These are phyloP conservation scores for Caenorhabditis sp. DNA, from an alignment of 2,888 invertebrate species.

Conservation along the genomic window DNA sequence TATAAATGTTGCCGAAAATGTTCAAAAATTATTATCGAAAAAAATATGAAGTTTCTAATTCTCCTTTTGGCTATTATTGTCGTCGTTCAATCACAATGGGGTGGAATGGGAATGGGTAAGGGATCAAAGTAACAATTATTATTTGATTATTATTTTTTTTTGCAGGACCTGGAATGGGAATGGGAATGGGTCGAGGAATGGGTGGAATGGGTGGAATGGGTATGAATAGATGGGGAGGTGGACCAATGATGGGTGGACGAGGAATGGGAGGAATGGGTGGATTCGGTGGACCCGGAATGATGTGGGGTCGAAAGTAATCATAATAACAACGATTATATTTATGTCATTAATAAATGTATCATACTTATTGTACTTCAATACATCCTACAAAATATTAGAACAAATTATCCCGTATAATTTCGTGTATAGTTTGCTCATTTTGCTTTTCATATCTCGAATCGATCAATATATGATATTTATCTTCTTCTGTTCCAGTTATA, in stretches of 20 bases:
- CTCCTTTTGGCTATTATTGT: background rate
- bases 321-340: too few relatives aligned
- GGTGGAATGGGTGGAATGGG: background rate
- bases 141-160: background rate
- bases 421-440: too few relatives aligned
- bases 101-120: constrained; percentile 1
- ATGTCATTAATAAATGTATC: too few relatives aligned
- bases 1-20: background rate
- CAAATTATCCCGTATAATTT: too few relatives aligned
- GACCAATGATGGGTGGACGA: background rate
- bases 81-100: background rate
- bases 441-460: background rate
- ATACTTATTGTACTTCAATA: too few relatives aligned
- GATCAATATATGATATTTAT: background rate
- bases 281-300: background rate
- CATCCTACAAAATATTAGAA: too few relatives aligned
- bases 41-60: background rate
- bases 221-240: too few relatives aligned
- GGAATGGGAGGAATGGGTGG: background rate
- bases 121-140: background rate
- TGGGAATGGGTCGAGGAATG: too few relatives aligned
- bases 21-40: background rate
- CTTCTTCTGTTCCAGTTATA: too few relatives aligned
- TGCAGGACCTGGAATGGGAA: background rate
- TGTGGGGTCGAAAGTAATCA: too few relatives aligned